Evolutionary conservation across 1,140 invertebrate genomes (phyloP).

Genomic region (Magallana angulata): DNA sequence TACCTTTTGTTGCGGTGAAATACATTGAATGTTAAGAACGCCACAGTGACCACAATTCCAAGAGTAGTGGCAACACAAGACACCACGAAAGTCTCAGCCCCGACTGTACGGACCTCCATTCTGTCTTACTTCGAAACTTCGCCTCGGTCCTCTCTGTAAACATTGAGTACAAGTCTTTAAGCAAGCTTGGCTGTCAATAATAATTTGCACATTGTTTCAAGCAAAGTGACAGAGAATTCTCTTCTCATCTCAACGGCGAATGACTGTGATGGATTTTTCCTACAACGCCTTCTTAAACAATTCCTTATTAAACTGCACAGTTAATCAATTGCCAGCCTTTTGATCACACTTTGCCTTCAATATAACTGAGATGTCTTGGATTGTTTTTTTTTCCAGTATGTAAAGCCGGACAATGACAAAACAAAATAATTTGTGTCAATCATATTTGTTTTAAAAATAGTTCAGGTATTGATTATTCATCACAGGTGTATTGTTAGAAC

Average conservation of each 20-base stretch:
- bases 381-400: neutral
- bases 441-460: neutral
- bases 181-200: neutral
- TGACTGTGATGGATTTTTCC: neutral
- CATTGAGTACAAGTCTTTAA: neutral
- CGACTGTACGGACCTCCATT: slow-evolving; percentile 40
- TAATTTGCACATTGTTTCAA: slow-evolving; percentile 21
- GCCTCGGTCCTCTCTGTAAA: neutral
- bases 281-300: neutral
- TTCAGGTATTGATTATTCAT: too few relatives aligned
- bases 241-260: neutral
- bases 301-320: neutral
- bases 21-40: slow-evolving; percentile 54
- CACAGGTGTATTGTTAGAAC: too few relatives aligned
- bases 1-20: slow-evolving; percentile 58
- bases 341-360: neutral
- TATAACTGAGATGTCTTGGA: neutral
- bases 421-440: neutral
- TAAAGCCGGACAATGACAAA: neutral
- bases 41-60: slow-evolving; percentile 47
- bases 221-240: neutral
- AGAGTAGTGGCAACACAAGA: slow-evolving; percentile 55
- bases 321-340: neutral
- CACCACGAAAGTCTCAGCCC: slow-evolving; percentile 44
- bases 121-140: neutral